phyloP scores from a whole-genome alignment of 2,113 vertebrate species.

The Chamaea fasciata region DNA sequence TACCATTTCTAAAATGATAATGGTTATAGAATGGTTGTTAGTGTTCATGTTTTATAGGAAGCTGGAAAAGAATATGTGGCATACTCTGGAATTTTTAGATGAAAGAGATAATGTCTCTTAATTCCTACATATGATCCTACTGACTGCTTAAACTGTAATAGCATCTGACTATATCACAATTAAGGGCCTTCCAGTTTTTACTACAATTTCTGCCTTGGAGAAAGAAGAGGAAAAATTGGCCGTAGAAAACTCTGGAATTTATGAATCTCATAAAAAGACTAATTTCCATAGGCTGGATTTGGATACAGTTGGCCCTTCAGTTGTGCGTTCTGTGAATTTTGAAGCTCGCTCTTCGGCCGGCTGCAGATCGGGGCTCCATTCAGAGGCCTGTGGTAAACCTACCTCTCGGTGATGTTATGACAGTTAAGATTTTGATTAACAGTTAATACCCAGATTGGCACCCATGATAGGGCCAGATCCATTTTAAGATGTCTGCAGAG shows the following conservation, averaged over 20 bases:
- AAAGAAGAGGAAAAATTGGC: not conserved
- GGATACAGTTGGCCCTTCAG: not conserved
- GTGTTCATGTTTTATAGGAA: constrained; percentile 60
- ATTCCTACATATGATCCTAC: constrained; percentile 1
- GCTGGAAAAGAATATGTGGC: constrained; percentile 54
- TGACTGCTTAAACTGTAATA: constrained; percentile 38
- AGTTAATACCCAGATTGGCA: not conserved
- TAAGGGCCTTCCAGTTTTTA: constrained; percentile 25
- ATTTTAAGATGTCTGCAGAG: not conserved
- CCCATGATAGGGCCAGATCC: not conserved
- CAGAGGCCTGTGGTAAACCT: constrained; percentile 22
- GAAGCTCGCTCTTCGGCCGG: not conserved
- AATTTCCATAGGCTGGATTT: not conserved
- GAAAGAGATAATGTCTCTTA: constrained; percentile 2
- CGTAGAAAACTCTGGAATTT: not conserved
- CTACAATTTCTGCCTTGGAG: constrained; percentile 1
- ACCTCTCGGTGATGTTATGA: not conserved
- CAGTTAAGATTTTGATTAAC: not conserved
- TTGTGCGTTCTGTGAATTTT: constrained; percentile 3
- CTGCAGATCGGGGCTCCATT: not conserved
- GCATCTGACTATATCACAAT: constrained; percentile 24
- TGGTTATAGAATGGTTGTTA: constrained; percentile 43
- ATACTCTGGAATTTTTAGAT: constrained; percentile 30
- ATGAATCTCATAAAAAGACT: not conserved
- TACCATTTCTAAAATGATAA: constrained; percentile 58